Base-by-base conservation (phyloP, 2,113 vertebrate genomes). In the Heterochromis multidens region DNA sequence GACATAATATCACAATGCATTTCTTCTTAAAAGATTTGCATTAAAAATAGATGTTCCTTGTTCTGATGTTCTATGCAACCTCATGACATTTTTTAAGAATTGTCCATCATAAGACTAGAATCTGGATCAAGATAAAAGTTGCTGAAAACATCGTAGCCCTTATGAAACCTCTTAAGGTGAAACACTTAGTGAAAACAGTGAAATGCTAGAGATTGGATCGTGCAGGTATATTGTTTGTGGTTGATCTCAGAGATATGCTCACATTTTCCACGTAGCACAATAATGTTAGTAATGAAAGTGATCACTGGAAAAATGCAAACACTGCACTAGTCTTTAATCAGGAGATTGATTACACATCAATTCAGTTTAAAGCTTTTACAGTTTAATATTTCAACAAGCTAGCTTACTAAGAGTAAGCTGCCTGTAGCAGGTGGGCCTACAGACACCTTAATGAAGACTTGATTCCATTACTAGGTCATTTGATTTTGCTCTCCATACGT, bases 131-230 rank as follows among this genome's bases (percentile, higher is more conserved):
- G 46, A 6, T 49, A 16, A 49, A 49, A 49, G 46, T 49, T 49
- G 2, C 43, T 46, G 4, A 43, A 43, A 43, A 46, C 1, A 14
- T 49, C 16, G 16, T 6, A 49, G 46, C 46, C 46, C 5, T 49
- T 14, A 16, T 12, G 5, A 49, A 49, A 49, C 16, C 46, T 17
- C 46, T 16, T 6, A 17, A 49, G 46, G 46, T 17, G 14, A 49
- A 49, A 40, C 37, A 1, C 37, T n/a, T n/a, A n/a, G n/a, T n/a
- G 33, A 65, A 56, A 56, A n/a, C 21, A n/a, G n/a, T n/a, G 21
- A 56, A 65, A 65, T 40, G 7, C 35, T 37, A n/a, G 21, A 40
- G 33, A 65, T 1, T 40, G 62, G 0, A 13, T 14, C 13, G 10
- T 23, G 61, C 33, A 23, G 33, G 19, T 19, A n/a, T 63, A 7